Evolutionary conservation across 2,888 invertebrate species (phyloP).

Genomic region (Cephalotes varians): DNA sequence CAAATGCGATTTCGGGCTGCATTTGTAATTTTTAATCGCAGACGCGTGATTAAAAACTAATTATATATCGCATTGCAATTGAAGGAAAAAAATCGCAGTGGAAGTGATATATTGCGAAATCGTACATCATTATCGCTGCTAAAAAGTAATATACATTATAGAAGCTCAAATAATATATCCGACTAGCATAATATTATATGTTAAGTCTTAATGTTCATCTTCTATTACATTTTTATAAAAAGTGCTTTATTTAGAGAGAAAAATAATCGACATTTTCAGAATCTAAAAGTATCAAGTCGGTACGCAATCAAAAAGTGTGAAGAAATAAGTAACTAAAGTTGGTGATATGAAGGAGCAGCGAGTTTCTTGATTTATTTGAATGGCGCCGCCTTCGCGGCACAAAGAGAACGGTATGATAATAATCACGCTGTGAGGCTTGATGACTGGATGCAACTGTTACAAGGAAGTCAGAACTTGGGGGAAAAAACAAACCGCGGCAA

Average conservation of each 20-base stretch:
- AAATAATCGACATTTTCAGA: not conserved
- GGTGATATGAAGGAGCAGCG: conserved; percentile 25
- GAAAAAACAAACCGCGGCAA: conserved; percentile 33
- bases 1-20: no score
- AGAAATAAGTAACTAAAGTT: conserved; percentile 39
- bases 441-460: conserved; percentile 53
- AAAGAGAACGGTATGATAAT: conserved; percentile 45
- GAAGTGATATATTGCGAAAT: no score
- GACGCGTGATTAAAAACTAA: no score
- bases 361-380: conserved; percentile 46
- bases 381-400: conserved; percentile 15
- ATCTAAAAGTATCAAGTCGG: conserved; percentile 22
- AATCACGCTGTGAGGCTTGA: conserved; percentile 42
- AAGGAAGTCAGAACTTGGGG: conserved; percentile 19
- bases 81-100: no score
- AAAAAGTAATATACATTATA: not conserved
- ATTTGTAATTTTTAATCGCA: no score
- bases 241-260: not conserved
- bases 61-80: no score
- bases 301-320: conserved; percentile 17
- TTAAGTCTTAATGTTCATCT: not conserved
- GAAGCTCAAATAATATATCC: not conserved
- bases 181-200: not conserved
- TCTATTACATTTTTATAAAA: not conserved
- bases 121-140: not conserved